Conservation (phyloP, 2,797 vertebrate genomes). For the Xenentodon cancila region DNA sequence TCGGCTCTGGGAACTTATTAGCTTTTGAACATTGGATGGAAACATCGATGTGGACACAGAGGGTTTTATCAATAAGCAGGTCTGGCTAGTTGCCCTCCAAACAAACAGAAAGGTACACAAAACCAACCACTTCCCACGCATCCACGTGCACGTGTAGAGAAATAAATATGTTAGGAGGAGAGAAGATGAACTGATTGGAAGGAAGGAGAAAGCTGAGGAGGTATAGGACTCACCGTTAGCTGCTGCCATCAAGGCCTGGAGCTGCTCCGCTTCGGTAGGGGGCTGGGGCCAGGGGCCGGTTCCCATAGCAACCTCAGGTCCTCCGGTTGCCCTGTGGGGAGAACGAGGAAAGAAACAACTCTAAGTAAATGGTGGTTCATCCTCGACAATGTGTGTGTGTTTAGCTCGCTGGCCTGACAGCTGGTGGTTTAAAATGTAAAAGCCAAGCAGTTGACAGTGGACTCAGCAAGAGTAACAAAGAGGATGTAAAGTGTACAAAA, state of each 20-base stretch:
- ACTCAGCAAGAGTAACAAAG: slow-evolving; percentile 43
- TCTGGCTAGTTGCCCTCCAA: slow-evolving; percentile 46
- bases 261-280: slow-evolving; percentile 96
- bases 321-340: slow-evolving; percentile 79
- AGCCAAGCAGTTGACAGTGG: slow-evolving; percentile 69
- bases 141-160: slow-evolving; percentile 6
- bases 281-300: slow-evolving; percentile 97
- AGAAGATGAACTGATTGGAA: slow-evolving; percentile 1
- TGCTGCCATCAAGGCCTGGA: slow-evolving; percentile 97
- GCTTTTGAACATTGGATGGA: slow-evolving; percentile 24
- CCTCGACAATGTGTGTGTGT: slow-evolving; percentile 24
- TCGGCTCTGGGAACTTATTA: slow-evolving; percentile 10
- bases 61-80: slow-evolving; percentile 48
- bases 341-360: slow-evolving; percentile 24
- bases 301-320: slow-evolving; percentile 93
- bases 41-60: slow-evolving; percentile 49
- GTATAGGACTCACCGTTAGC: slow-evolving; percentile 89
- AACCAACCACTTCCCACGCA: slow-evolving; percentile 30
- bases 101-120: slow-evolving; percentile 44
- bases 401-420: slow-evolving; percentile 42
- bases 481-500: slow-evolving; percentile 59
- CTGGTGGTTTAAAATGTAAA: slow-evolving; percentile 56
- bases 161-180: slow-evolving; percentile 16
- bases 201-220: slow-evolving; percentile 1
- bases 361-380: slow-evolving; percentile 36